Conservation (phyloP, 2,888 invertebrate species). For the Hyppa rectilinea region DNA sequence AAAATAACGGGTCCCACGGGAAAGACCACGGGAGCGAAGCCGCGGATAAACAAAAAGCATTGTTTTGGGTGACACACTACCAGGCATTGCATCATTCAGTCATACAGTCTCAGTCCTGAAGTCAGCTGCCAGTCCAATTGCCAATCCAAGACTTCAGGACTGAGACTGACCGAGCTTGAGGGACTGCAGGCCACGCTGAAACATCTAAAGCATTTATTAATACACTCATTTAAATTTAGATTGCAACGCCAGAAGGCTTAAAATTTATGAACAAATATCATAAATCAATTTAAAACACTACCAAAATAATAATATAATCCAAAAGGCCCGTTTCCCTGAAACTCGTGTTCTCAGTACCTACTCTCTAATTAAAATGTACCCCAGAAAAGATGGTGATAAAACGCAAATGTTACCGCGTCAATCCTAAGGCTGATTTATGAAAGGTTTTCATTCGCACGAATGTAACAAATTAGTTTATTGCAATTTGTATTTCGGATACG, state of each 20-base stretch:
- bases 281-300: not conserved
- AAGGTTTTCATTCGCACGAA: conserved; percentile 75
- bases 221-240: too few relatives aligned
- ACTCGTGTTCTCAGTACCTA: conserved; percentile 11
- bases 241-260: not conserved
- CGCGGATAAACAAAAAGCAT: too few relatives aligned
- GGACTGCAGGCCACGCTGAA: too few relatives aligned
- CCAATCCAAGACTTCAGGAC: too few relatives aligned
- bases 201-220: too few relatives aligned
- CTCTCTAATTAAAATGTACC: conserved; percentile 74
- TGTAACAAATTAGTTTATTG: conserved; percentile 77
- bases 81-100: too few relatives aligned
- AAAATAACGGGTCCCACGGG: too few relatives aligned
- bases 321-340: not conserved
- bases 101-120: too few relatives aligned
- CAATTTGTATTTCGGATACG: conserved; percentile 72
- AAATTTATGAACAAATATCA: not conserved
- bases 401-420: conserved; percentile 80
- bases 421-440: conserved; percentile 77
- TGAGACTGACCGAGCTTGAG: too few relatives aligned
- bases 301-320: conserved; percentile 5
- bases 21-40: too few relatives aligned
- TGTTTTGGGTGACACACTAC: too few relatives aligned
- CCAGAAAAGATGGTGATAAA: conserved; percentile 78
- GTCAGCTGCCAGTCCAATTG: too few relatives aligned